Conservation (phyloP, 2,113 vertebrate species). For the Tamias sibiricus region DNA sequence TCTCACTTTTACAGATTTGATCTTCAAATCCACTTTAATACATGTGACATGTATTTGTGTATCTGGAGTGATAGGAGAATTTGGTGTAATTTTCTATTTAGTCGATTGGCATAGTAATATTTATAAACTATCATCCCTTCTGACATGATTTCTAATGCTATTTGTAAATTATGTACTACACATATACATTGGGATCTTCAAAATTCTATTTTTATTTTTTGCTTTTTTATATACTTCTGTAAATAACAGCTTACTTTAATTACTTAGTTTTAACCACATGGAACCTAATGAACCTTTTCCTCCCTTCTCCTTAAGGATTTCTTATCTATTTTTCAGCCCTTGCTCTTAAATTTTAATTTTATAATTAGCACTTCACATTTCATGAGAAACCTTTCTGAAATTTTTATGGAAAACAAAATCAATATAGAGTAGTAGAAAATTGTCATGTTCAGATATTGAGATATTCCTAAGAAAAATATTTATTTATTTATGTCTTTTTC, state of each 20-base stretch:
- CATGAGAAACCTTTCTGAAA: background rate
- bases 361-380: background rate
- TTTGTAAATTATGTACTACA: slow-evolving; percentile 6
- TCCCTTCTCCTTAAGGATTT: background rate
- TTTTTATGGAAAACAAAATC: background rate
- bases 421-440: background rate
- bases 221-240: background rate
- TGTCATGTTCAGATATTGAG: background rate
- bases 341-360: background rate
- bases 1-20: background rate
- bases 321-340: background rate
- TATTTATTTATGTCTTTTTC: background rate
- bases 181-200: background rate
- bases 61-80: background rate
- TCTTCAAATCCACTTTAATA: background rate
- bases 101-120: background rate
- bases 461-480: background rate
- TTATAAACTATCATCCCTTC: background rate
- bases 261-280: slow-evolving; percentile 8
- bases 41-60: background rate
- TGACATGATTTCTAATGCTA: background rate
- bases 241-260: slow-evolving; percentile 9
- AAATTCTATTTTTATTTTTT: background rate
- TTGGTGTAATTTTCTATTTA: background rate
- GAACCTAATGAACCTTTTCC: background rate